Evolutionary conservation across 2,888 invertebrate species (phyloP).

Genomic region (Lasioglossum vierecki): DNA sequence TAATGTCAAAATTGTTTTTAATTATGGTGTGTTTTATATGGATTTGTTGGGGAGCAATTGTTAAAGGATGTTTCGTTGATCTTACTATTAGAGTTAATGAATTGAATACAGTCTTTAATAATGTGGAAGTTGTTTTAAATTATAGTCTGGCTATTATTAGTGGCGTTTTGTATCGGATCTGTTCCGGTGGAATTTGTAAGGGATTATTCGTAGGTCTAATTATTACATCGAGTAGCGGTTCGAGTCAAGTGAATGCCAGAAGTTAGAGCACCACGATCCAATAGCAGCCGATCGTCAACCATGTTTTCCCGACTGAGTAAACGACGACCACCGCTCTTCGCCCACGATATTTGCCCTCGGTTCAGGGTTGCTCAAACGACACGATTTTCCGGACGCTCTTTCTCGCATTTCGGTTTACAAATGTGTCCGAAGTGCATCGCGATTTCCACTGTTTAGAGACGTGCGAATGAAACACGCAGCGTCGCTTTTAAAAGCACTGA

Average conservation of each 20-base stretch:
- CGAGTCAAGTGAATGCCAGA: constrained; percentile 48
- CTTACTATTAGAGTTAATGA: not conserved
- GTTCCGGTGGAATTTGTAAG: not conserved
- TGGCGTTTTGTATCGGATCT: not conserved
- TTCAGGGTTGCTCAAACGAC: not conserved
- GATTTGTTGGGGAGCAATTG: not conserved
- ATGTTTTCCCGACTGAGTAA: not conserved
- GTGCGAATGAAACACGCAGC: not conserved
- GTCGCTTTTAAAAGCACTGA: not conserved
- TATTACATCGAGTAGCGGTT: constrained; percentile 34
- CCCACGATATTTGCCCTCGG: constrained; percentile 1
- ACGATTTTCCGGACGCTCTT: not conserved
- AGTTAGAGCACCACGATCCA: constrained; percentile 21
- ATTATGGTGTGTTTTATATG: not conserved
- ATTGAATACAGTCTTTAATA: not conserved
- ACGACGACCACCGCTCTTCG: constrained; percentile 4
- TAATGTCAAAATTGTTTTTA: no score
- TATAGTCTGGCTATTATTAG: not conserved
- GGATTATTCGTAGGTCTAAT: constrained; percentile 23
- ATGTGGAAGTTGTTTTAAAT: not conserved
- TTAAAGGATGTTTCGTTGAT: constrained; percentile 12
- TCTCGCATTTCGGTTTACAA: not conserved
- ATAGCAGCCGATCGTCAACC: not conserved
- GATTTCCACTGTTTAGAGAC: not conserved
- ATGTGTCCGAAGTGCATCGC: not conserved